Conservation (phyloP, 2,113 vertebrate species). For the Bombycilla garrulus region DNA sequence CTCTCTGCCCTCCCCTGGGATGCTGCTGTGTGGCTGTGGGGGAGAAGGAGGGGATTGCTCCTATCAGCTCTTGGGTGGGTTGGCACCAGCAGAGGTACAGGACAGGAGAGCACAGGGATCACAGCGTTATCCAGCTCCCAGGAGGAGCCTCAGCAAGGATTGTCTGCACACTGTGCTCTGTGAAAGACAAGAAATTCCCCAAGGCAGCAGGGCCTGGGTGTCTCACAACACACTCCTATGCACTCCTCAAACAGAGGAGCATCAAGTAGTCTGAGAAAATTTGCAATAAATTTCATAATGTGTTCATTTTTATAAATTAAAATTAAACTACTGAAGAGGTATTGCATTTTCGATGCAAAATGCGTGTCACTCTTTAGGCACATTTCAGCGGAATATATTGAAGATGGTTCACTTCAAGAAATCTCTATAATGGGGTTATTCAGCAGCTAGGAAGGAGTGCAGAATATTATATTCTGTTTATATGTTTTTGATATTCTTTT, state of each 20-base stretch:
- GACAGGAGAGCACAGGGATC: not conserved
- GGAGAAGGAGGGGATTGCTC: not conserved
- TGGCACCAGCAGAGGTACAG: not conserved
- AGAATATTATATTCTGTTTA: not conserved
- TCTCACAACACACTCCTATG: not conserved
- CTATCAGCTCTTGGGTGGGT: not conserved
- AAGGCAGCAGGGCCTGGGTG: not conserved
- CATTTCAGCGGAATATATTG: not conserved
- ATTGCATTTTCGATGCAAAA: not conserved
- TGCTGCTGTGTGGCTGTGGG: not conserved
- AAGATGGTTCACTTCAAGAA: not conserved
- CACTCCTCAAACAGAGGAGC: not conserved
- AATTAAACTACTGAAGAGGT: not conserved
- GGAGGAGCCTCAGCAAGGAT: not conserved
- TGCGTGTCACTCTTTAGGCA: not conserved
- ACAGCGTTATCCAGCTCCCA: conserved; percentile 39
- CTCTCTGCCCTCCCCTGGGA: conserved; percentile 9
- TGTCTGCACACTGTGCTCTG: not conserved
- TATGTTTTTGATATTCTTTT: not conserved
- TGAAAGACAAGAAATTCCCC: not conserved
- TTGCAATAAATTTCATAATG: not conserved
- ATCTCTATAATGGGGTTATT: not conserved
- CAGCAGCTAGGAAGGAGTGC: not conserved
- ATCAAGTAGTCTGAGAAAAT: not conserved
- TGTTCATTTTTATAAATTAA: not conserved